These are phyloP conservation scores for Drosophila dives DNA, from an alignment of 2,888 invertebrate genomes.

Conservation along the genomic window DNA sequence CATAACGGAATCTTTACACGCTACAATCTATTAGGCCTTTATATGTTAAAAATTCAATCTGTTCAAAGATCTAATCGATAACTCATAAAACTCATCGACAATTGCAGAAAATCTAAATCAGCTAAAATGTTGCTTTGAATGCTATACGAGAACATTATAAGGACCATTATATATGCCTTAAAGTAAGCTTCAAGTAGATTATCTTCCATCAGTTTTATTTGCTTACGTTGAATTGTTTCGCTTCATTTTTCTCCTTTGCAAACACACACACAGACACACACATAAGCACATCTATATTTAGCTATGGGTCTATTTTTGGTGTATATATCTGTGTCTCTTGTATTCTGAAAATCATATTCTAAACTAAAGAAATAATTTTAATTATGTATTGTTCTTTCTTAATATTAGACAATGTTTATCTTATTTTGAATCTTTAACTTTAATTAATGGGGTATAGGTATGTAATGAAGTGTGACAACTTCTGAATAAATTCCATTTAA, in stretches of 20 bases:
- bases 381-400: background rate
- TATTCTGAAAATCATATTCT: background rate
- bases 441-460: background rate
- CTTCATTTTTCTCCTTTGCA: constrained; percentile 78
- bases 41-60: background rate
- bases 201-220: constrained; percentile 82
- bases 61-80: background rate
- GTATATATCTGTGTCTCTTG: constrained; percentile 21
- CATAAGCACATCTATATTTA: constrained; percentile 36
- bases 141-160: constrained; percentile 68
- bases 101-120: background rate
- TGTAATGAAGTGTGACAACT: too few species aligned
- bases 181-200: constrained; percentile 84
- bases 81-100: background rate
- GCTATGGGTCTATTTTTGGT: constrained; percentile 25
- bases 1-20: constrained; percentile 9
- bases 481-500: too few species aligned
- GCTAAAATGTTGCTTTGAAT: background rate
- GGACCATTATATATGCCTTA: constrained; percentile 84
- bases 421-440: background rate
- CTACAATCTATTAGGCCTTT: background rate
- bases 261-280: constrained; percentile 43
- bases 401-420: background rate
- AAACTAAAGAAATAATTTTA: background rate
- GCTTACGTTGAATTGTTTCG: constrained; percentile 81